Base-by-base conservation (phyloP, 2,888 invertebrate species). In the Siphlonurus alternatus region DNA sequence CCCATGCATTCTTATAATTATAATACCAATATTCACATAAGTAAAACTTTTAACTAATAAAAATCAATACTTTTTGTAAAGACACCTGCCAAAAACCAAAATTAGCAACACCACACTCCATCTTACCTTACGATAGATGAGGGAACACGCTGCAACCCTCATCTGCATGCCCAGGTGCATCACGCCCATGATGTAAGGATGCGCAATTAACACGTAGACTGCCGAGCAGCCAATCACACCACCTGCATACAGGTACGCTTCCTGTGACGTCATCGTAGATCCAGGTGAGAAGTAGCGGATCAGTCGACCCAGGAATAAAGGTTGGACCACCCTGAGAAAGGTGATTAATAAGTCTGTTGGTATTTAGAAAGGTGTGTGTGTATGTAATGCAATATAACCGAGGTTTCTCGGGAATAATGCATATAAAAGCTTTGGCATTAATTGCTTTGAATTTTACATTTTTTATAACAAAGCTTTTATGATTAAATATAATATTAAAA, bases 131-230 rank as follows among this genome's bases (percentile, higher is more conserved):
- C 90, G 82, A 73, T 91, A 93, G 65, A 94, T 83, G 24, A 94
- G 77, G 0, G 89, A 85, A 71, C 90, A 89, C 71, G 87, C 85
- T 0, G 89, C 89, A 0, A 93, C 83, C 18, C 93, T 78, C 72
- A 91, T 81, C 75, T 88, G 84, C 89, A 92, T 89, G 60, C 93
- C 92, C 75, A 89, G 81, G 70, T 89, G 86, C 63, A 88, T 79
- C 19, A 89, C 83, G 20, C 85, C 86, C 80, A 93, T 84, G 85
- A 93, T 91, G 73, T 89, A 92, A 0, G 91, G 90, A 76, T 97
- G 97, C 67, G 89, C 85, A n/a, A 88, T 78, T 69, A 91, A 78
- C 23, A 92, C 84, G 71, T 87, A 87, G 61, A 88, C 72, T 0
- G 86, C 84, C 0, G 90, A 89, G 71, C 87, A 87, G 22, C 86